A percentile compares a stretch with the other conserved stretches of the same genome.
phyloP scores from a whole-genome alignment of 1,140 invertebrate species.

The Pseudachorutes palmiensis region DNA sequence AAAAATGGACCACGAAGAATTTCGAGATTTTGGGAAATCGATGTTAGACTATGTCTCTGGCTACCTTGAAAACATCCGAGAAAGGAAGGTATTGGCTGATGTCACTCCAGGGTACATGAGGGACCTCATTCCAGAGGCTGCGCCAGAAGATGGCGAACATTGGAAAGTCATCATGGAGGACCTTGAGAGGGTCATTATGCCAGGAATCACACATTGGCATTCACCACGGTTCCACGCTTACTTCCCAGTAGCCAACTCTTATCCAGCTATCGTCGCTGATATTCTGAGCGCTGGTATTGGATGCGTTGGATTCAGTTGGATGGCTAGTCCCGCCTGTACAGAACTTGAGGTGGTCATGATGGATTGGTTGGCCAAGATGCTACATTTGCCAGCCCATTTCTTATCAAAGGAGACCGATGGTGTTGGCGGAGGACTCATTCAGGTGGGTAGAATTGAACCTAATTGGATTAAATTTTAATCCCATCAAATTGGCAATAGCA shows the following conservation, averaged over 20 bases:
- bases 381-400: slow-evolving; percentile 76
- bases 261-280: slow-evolving; percentile 23
- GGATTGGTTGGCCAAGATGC: slow-evolving; percentile 88
- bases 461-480: too few relatives aligned
- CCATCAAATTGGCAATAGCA: too few relatives aligned
- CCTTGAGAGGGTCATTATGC: not conserved
- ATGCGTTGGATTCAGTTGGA: slow-evolving; percentile 14
- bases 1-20: too few relatives aligned
- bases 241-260: slow-evolving; percentile 22
- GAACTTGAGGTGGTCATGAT: slow-evolving; percentile 88
- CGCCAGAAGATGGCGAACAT: too few relatives aligned
- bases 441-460: too few relatives aligned
- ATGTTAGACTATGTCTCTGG: not conserved
- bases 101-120: not conserved
- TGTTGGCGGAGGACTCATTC: slow-evolving; percentile 80
- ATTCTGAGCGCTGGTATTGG: slow-evolving; percentile 21
- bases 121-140: not conserved
- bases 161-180: not conserved
- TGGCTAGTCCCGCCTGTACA: slow-evolving; percentile 67
- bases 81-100: not conserved
- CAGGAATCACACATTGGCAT: slow-evolving; percentile 17
- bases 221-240: slow-evolving; percentile 20
- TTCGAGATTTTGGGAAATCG: not conserved
- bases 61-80: not conserved
- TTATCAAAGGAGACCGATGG: slow-evolving; percentile 59